Percentiles rank a stretch among this genome's conserved stretches.
Evolutionary conservation across 2,797 vertebrate species (phyloP).

Genomic region (Capromys pilorides): DNA sequence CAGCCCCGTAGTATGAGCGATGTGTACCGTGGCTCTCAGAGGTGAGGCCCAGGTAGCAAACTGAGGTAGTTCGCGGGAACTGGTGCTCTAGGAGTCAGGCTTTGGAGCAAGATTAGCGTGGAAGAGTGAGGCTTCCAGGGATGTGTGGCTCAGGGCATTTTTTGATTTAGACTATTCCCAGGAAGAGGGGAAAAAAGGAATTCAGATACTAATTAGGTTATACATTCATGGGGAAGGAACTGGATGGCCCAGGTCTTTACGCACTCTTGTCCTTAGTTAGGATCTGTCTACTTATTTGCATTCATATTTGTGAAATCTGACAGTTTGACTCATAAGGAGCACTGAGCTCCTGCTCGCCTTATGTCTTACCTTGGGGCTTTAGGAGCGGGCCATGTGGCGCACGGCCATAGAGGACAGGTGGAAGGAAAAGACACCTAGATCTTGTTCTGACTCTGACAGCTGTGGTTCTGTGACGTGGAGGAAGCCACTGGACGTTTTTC

Average conservation of each 20-base stretch:
- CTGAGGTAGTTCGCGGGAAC: slow-evolving; percentile 44
- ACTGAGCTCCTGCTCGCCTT: not conserved
- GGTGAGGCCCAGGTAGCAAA: slow-evolving; percentile 49
- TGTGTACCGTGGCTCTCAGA: slow-evolving; percentile 12
- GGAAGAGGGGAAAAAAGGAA: not conserved
- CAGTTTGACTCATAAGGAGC: not conserved
- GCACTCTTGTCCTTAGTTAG: not conserved
- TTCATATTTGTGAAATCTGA: not conserved
- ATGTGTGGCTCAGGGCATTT: not conserved
- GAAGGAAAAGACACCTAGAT: not conserved
- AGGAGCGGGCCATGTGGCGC: not conserved
- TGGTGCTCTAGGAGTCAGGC: not conserved
- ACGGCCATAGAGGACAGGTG: not conserved
- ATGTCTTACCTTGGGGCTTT: not conserved
- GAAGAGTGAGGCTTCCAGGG: not conserved
- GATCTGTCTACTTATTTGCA: slow-evolving; percentile 7
- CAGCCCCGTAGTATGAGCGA: slow-evolving; percentile 57
- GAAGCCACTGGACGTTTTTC: not conserved
- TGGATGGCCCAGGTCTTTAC: not conserved
- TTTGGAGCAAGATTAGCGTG: not conserved
- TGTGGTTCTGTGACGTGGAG: slow-evolving; percentile 1
- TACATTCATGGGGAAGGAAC: slow-evolving; percentile 43
- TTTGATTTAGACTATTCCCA: slow-evolving; percentile 47
- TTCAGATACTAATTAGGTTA: slow-evolving; percentile 51
- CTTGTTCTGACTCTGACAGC: not conserved